Percentiles rank a stretch among this genome's conserved stretches.
phyloP scores from a whole-genome alignment of 35 echinoderm and acorn worm genomes.

The Patiria miniata region DNA sequence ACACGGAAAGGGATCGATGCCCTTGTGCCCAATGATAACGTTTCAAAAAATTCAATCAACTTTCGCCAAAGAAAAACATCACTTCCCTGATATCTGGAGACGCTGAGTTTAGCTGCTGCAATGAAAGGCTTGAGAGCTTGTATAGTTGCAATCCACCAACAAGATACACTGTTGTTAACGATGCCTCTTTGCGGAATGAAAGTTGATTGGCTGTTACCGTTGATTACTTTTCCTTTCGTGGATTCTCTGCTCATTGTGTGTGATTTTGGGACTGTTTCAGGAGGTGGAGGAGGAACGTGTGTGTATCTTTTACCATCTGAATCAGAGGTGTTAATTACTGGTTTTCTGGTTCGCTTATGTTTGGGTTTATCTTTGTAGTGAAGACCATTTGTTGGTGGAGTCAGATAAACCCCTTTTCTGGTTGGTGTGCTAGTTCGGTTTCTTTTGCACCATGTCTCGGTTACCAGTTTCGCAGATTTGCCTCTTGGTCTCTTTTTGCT shows the following conservation, averaged over 20 bases:
- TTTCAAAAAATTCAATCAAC: not conserved
- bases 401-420: not conserved
- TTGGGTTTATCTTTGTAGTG: not conserved
- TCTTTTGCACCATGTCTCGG: not conserved
- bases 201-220: not conserved
- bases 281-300: not conserved
- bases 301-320: not conserved
- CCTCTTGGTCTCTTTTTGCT: not conserved
- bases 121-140: constrained; percentile 5
- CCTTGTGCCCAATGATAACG: not conserved
- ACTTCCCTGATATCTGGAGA: not conserved
- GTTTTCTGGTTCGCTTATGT: not conserved
- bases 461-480: not conserved
- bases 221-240: not conserved
- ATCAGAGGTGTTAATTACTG: not conserved
- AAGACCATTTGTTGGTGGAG: not conserved
- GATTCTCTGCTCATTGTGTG: not conserved
- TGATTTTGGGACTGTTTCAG: not conserved
- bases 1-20: not conserved
- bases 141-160: not conserved
- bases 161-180: not conserved
- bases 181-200: not conserved
- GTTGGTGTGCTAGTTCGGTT: not conserved
- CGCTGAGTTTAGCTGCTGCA: not conserved
- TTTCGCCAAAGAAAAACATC: not conserved